Evolutionary conservation across 2,113 vertebrate species (phyloP).

Genomic region (Pipra filicauda): DNA sequence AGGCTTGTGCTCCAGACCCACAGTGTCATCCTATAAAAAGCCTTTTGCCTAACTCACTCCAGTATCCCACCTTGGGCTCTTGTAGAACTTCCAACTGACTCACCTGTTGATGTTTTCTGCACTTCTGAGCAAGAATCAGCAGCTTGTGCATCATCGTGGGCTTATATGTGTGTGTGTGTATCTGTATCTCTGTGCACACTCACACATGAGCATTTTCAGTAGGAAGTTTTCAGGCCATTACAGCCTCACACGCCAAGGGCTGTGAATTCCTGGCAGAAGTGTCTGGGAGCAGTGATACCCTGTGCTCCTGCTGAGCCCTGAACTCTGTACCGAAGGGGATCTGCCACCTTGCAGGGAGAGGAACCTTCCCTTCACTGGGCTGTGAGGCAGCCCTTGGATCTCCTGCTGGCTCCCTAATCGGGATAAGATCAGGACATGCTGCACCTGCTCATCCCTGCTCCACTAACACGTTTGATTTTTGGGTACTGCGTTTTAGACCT

Average conservation of each 20-base stretch:
- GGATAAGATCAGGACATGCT: not conserved
- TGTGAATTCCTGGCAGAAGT: not conserved
- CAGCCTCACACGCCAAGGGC: not conserved
- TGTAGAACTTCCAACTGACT: fast-evolving
- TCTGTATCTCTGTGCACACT: too few species aligned
- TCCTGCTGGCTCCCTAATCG: not conserved
- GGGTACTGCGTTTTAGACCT: fast-evolving
- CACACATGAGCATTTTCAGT: fast-evolving
- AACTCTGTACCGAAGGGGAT: not conserved
- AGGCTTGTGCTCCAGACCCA: not conserved
- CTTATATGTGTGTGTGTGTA: fast-evolving
- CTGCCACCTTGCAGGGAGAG: not conserved
- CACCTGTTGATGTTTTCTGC: not conserved
- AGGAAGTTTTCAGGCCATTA: not conserved
- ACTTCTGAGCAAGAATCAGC: not conserved
- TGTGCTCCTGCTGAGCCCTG: not conserved
- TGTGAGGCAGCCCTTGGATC: not conserved
- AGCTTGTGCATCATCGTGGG: fast-evolving
- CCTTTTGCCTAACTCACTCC: not conserved
- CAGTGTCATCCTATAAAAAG: not conserved
- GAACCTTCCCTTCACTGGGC: fast-evolving
- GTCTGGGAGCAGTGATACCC: not conserved
- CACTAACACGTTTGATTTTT: not conserved
- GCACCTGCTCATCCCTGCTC: not conserved
- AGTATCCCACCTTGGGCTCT: not conserved